These are phyloP conservation scores for Leucoma salicis DNA, from an alignment of 2,888 invertebrate genomes.

Conservation along the genomic window DNA sequence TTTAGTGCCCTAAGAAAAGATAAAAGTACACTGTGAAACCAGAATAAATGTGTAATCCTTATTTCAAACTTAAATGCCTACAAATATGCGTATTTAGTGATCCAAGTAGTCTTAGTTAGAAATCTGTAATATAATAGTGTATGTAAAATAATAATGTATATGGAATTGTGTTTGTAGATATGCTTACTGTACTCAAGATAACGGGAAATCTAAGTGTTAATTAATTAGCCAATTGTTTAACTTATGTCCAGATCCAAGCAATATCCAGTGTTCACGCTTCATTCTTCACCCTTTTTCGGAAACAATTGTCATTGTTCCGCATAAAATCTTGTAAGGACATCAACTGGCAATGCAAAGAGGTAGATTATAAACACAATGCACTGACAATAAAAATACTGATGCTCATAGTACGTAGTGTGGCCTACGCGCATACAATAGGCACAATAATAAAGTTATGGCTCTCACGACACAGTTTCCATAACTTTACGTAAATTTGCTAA, in stretches of 20 bases:
- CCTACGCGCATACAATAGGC: conserved; percentile 55
- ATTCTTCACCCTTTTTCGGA: conserved; percentile 34
- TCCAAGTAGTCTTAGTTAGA: too few species aligned
- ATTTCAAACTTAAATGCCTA: too few species aligned
- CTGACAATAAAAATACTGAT: conserved; percentile 37
- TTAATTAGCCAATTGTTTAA: not conserved
- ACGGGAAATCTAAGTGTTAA: not conserved
- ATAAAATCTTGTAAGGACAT: conserved; percentile 55
- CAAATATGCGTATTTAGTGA: too few species aligned
- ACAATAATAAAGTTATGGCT: conserved; percentile 33
- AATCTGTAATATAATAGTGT: too few species aligned
- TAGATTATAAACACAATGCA: conserved; percentile 44
- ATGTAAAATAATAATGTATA: too few species aligned
- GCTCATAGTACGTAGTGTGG: conserved; percentile 24
- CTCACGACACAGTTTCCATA: conserved; percentile 77
- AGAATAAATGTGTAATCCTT: too few species aligned
- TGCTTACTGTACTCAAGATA: too few species aligned
- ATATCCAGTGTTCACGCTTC: conserved; percentile 7
- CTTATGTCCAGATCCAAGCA: not conserved
- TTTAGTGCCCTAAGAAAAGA: too few species aligned
- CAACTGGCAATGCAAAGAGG: conserved; percentile 47
- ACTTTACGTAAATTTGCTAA: conserved; percentile 73
- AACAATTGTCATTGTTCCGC: conserved; percentile 61
- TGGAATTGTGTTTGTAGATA: too few species aligned
- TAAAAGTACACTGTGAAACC: too few species aligned